Evolutionary conservation across 1,140 invertebrate genomes (phyloP), one percentile per base, ranked within the genome.

Genomic region (Drosophila prosaltans): DNA sequence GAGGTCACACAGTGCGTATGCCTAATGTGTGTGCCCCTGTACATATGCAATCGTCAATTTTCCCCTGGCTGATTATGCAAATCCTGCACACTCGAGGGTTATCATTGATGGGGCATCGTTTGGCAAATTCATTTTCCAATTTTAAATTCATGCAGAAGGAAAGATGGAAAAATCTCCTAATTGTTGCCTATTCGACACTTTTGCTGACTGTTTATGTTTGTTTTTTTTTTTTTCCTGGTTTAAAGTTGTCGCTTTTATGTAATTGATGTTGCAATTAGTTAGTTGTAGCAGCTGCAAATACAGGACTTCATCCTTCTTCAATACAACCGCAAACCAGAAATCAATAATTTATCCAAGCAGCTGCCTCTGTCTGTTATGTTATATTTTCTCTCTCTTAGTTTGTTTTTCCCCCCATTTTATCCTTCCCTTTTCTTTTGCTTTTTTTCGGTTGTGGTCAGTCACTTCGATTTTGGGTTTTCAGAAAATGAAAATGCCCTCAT

Each of bases 331-430:
- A 75, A 65, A 51, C 73, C 73, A 63, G 58, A 75, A 75, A 75
- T 75, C 73, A 75, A 75, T 75, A 75, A 75, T 69, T 62, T 43
- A 75, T 65, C 72, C 21, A 75, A 75, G 68, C 45, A 51, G 45
- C 45, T 67, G 65, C 72, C 68, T 40, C 41, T 72, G 55, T 69
- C 51, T 60, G 59, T 74, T 66, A 54, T 60, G 72, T 40, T 54
- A 24, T 28, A 16, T n/a, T 59, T 10, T 10, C 2, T 10, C 45
- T 7, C 2, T 51, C 10, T 51, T 26, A 24, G 45, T 26, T 51
- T 51, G 45, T 51, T 32, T 28, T 39, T 16, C 36, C 6, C 4
- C 3, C 6, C 16, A 16, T 16, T 16, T 16, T 16, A 0, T 16
- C 16, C 16, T 16, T 16, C 0, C 16, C 16, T 16, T 36, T n/a